These are phyloP conservation scores for Temnothorax ravouxi DNA, from an alignment of 2,888 invertebrate genomes.

Conservation along the genomic window DNA sequence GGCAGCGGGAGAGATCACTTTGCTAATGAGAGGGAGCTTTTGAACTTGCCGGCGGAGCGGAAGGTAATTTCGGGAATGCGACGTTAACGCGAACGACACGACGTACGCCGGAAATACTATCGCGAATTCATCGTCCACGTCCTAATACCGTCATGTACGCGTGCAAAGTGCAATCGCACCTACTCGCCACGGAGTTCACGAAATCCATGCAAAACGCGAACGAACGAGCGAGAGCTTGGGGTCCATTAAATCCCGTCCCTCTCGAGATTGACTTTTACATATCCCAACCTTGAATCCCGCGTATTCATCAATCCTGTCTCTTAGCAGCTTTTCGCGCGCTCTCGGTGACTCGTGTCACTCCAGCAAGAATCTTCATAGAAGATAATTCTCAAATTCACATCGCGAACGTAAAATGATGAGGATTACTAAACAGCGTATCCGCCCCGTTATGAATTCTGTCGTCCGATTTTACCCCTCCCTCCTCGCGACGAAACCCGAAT, in stretches of 20 bases:
- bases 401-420: neutral
- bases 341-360: slow-evolving; percentile 17
- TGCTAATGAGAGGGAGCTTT: slow-evolving; percentile 55
- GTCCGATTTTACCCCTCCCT: neutral
- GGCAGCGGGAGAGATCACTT: slow-evolving; percentile 24
- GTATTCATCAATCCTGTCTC: slow-evolving; percentile 31
- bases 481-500: neutral
- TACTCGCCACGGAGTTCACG: neutral
- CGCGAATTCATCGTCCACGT: slow-evolving; percentile 18
- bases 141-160: neutral
- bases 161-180: slow-evolving; percentile 13
- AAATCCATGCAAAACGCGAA: slow-evolving; percentile 3
- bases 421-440: neutral
- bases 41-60: slow-evolving; percentile 28
- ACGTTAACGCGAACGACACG: slow-evolving; percentile 20
- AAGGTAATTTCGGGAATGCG: slow-evolving; percentile 36
- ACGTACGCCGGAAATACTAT: neutral
- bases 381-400: slow-evolving; percentile 18
- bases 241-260: slow-evolving; percentile 40
- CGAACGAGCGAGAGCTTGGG: slow-evolving; percentile 5
- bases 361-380: neutral
- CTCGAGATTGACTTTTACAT: slow-evolving; percentile 45
- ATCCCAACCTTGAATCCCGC: slow-evolving; percentile 12
- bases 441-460: neutral
- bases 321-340: neutral